phyloP scores from a whole-genome alignment of 92 coral and sea anemone species.

The Porites lobata region DNA sequence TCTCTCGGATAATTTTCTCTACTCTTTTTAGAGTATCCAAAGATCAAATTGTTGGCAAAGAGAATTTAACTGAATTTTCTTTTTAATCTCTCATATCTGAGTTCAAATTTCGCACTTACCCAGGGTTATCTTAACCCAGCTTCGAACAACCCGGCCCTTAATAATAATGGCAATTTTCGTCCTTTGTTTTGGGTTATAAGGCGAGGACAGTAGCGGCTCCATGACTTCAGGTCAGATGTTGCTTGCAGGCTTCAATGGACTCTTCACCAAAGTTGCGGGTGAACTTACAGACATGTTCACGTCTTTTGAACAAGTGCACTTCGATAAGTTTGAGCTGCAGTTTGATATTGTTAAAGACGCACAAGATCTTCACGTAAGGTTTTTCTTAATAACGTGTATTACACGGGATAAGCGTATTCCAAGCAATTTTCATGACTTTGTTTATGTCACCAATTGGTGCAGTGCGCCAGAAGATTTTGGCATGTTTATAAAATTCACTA shows the following conservation, averaged over 20 bases:
- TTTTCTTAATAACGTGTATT: not conserved
- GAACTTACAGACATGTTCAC: slow-evolving; percentile 84
- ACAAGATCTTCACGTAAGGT: slow-evolving; percentile 79
- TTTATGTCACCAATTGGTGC: not conserved
- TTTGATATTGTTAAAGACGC: slow-evolving; percentile 86
- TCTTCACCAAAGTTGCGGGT: slow-evolving; percentile 95
- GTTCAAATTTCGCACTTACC: too few relatives aligned
- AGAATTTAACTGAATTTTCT: too few relatives aligned
- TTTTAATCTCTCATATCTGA: too few relatives aligned
- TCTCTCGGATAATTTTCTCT: too few relatives aligned
- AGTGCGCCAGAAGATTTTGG: too few relatives aligned
- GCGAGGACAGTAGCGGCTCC: slow-evolving; percentile 58
- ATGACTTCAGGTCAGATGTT: slow-evolving; percentile 99
- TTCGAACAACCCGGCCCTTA: too few relatives aligned
- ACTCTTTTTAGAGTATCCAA: too few relatives aligned
- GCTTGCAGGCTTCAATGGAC: slow-evolving; percentile 96
- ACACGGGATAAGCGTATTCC: not conserved
- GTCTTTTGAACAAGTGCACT: slow-evolving; percentile 69
- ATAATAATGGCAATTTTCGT: too few relatives aligned
- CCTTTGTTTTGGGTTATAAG: not conserved
- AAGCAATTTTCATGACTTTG: not conserved
- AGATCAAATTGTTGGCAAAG: too few relatives aligned
- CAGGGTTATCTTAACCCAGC: too few relatives aligned
- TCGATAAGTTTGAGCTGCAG: slow-evolving; percentile 50
- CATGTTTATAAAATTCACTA: too few relatives aligned